phyloP scores from a whole-genome alignment of 53 echinoderm and acorn worm species.

The Arbacia lixula region DNA sequence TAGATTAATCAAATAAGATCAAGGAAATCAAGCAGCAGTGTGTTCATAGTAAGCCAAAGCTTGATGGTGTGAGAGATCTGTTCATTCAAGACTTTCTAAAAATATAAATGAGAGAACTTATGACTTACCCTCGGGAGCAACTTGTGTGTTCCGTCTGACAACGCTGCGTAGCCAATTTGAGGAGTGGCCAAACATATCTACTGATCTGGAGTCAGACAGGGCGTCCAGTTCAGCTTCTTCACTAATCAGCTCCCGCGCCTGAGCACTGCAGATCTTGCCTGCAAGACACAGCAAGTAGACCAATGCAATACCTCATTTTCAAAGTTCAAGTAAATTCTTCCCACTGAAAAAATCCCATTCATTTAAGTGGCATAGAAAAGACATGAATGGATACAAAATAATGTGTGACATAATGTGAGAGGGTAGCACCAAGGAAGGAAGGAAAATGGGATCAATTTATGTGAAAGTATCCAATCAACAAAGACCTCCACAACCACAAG shows the following conservation, averaged over 20 bases:
- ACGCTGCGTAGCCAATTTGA: conserved; percentile 75
- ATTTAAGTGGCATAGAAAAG: neutral
- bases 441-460: no score
- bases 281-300: neutral
- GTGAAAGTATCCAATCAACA: no score
- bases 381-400: neutral
- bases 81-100: no score
- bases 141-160: conserved; percentile 86
- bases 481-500: no score
- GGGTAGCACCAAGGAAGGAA: no score
- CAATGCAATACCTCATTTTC: no score
- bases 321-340: neutral
- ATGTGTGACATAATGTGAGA: no score
- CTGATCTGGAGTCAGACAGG: conserved; percentile 79
- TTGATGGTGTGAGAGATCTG: no score
- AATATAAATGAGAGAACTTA: no score
- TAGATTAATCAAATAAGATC: no score
- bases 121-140: conserved; percentile 82
- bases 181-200: conserved; percentile 65
- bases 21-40: no score
- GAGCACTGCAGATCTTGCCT: conserved; percentile 85
- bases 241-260: conserved; percentile 84
- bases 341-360: neutral
- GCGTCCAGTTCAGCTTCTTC: conserved; percentile 91
- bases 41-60: no score